Conservation (phyloP, 2,797 vertebrate species). For the Malacoctenus gilli region DNA sequence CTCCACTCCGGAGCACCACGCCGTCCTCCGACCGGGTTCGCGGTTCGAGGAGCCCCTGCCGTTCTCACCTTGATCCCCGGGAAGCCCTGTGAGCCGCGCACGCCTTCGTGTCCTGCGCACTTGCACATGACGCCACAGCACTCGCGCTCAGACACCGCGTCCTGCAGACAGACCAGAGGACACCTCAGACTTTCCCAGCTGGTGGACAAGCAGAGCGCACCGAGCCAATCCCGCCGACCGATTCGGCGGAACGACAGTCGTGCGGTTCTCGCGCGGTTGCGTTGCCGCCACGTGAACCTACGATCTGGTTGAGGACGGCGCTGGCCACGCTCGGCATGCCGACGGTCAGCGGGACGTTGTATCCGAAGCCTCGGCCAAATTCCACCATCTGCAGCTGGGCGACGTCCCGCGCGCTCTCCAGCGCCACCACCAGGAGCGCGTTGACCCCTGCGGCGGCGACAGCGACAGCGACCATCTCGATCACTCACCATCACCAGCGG, state of each 20-base stretch:
- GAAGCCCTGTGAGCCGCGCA: conserved; percentile 74
- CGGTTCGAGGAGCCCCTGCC: no score
- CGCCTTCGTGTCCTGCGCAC: conserved; percentile 84
- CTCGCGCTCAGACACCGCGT: conserved; percentile 79
- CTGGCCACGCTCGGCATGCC: conserved; percentile 80
- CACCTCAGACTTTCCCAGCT: no score
- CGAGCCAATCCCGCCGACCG: no score
- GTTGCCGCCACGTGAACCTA: conserved; percentile 56
- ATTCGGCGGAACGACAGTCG: no score
- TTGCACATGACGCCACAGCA: conserved; percentile 87
- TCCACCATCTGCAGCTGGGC: conserved; percentile 85
- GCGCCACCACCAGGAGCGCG: conserved; percentile 83
- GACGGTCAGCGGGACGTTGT: conserved; percentile 81
- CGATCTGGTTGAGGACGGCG: conserved; percentile 83
- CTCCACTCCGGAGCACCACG: no score
- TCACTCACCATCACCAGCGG: background rate
- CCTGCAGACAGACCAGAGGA: conserved; percentile 68
- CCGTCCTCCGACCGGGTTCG: no score
- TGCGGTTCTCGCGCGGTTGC: no score
- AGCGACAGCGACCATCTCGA: background rate
- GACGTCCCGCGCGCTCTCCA: conserved; percentile 78
- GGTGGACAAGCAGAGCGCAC: no score
- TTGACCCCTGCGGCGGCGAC: conserved; percentile 76
- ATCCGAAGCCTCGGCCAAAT: conserved; percentile 89
- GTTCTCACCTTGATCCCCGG: conserved; percentile 84